Conservation (phyloP, 53 echinoderm and acorn worm genomes). For the Holothuria leucospilota region DNA sequence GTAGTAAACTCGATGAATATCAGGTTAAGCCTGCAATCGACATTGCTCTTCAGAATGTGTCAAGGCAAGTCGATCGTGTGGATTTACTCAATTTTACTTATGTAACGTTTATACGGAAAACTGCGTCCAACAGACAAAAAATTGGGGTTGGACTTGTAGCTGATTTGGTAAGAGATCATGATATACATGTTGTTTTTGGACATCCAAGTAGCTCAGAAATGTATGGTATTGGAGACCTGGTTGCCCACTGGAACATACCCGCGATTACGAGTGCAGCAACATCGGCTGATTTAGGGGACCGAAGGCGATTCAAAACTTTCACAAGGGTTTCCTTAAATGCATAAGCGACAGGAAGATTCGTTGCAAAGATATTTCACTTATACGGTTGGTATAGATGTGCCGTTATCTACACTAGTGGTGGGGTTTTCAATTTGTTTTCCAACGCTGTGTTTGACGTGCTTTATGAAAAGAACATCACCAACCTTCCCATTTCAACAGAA, state of each 20-base stretch:
- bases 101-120: not conserved
- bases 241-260: conserved; percentile 50
- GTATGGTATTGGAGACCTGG: conserved; percentile 16
- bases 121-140: not conserved
- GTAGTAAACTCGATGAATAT: not conserved
- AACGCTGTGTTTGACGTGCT: not conserved
- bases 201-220: not conserved
- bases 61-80: not conserved
- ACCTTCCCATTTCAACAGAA: no score
- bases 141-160: conserved; percentile 34
- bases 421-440: not conserved
- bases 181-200: conserved; percentile 13
- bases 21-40: conserved; percentile 8
- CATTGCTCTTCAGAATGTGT: not conserved
- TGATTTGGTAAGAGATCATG: not conserved
- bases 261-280: conserved; percentile 43
- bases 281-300: conserved; percentile 53
- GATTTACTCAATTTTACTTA: conserved; percentile 11
- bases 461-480: not conserved
- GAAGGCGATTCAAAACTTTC: conserved; percentile 57
- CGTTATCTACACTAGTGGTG: not conserved
- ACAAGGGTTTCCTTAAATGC: conserved; percentile 38
- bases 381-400: conserved; percentile 25
- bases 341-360: not conserved
- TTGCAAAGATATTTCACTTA: not conserved